Evolutionary conservation across 2,113 vertebrate genomes (phyloP).

Genomic region (Chascanopsetta lugubris): DNA sequence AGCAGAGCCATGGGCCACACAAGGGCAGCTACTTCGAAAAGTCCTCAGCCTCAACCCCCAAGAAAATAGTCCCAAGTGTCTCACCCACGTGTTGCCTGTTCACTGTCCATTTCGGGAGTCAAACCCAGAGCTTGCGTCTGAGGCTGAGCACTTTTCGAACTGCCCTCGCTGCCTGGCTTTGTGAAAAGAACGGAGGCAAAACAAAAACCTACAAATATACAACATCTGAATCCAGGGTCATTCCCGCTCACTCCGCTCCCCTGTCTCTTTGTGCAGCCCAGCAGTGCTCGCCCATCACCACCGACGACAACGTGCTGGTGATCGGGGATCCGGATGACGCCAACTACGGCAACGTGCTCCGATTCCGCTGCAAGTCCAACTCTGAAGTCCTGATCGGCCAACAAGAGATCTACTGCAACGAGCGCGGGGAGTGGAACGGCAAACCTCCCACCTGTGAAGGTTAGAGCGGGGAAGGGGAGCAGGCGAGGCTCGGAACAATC

Average conservation of each 20-base stretch:
- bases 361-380: constrained; percentile 63
- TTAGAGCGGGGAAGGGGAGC: constrained; percentile 15
- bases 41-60: no score
- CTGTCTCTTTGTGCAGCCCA: constrained; percentile 47
- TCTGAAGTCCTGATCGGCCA: background rate
- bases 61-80: no score
- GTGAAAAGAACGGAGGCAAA: no score
- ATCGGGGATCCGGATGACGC: constrained; percentile 63
- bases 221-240: no score
- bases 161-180: no score
- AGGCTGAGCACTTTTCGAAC: no score
- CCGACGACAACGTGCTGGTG: constrained; percentile 21
- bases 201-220: no score
- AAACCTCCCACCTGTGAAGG: constrained; percentile 53
- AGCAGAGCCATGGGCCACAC: no score
- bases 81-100: no score
- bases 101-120: no score
- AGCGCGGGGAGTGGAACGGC: constrained; percentile 59
- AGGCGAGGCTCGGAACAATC: background rate
- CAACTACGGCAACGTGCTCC: constrained; percentile 64
- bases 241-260: background rate
- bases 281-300: constrained; percentile 47
- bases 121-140: no score
- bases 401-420: constrained; percentile 54
- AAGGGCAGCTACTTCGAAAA: no score